Conservation (phyloP, 2,797 vertebrate genomes). For the Pseudochirops cupreus region DNA sequence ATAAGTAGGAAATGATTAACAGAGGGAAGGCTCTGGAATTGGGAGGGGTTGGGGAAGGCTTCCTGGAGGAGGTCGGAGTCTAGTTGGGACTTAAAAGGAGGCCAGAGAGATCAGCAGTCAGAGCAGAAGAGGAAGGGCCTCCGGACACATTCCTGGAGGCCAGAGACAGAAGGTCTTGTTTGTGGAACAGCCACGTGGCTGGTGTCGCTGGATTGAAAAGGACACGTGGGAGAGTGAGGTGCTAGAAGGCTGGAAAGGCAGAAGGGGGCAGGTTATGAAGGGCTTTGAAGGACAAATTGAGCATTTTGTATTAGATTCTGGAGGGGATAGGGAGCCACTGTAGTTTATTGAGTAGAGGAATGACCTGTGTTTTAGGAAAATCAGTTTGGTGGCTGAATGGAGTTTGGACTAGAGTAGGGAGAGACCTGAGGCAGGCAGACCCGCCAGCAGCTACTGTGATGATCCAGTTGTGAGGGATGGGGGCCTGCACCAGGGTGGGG, state of each 20-base stretch:
- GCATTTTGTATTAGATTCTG: not conserved
- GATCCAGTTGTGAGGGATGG: not conserved
- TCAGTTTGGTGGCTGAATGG: not conserved
- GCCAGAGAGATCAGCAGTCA: not conserved
- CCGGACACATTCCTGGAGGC: not conserved
- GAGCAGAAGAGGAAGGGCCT: not conserved
- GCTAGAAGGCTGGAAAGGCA: not conserved
- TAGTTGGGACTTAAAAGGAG: not conserved
- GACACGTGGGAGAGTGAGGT: not conserved
- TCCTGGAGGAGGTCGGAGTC: not conserved
- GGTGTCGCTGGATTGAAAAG: not conserved
- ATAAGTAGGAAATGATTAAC: not conserved
- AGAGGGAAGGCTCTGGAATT: not conserved
- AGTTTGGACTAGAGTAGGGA: not conserved
- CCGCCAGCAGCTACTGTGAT: not conserved
- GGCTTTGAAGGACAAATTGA: not conserved
- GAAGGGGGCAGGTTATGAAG: not conserved
- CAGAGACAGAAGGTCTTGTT: not conserved
- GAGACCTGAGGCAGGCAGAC: not conserved
- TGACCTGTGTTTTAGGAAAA: not conserved
- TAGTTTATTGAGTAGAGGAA: not conserved
- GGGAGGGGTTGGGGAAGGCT: not conserved
- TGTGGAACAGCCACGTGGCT: not conserved
- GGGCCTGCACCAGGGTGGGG: not conserved
- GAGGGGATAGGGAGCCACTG: not conserved